Evolutionary conservation across 2,888 invertebrate genomes (phyloP), one percentile per base, ranked within the genome.

Genomic region (Archips xylosteana): DNA sequence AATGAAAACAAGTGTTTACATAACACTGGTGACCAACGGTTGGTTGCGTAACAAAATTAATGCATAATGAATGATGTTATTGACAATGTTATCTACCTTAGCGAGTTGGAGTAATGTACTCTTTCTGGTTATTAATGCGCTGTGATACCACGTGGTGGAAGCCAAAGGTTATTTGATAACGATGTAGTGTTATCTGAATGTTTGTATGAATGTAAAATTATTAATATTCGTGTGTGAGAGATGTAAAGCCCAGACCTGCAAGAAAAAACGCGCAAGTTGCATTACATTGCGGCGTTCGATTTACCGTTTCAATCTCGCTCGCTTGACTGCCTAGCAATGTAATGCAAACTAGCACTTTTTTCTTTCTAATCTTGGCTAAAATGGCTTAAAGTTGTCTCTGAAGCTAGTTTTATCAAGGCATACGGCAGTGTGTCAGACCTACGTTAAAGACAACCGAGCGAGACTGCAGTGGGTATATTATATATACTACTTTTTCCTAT

Each of bases 161-260:
- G 69, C 54, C 60, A 74, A 74, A 74, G 74, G 74, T 74, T 74
- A 74, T 74, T 69, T 65, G 74, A 74, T 74, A 74, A 45, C 61
- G 54, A 51, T 39, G 42, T 42, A 69, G 66, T 32, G 71, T 70
- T 74, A 63, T 64, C 65, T 74, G 49, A 60, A 59, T 74, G 51
- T 49, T 63, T 45, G 67, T 54, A 68, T 36, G 45, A 63, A 39
- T 68, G 71, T 75, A 72, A 71, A 60, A 47, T 62, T 66, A 75
- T 71, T 64, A 75, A 72, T 75, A 69, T 64, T 42, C 42, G 8
- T 49, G 34, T 32, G 32, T n/a, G 47, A 47, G 32, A 45, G 34
- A 23, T 23, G 23, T 23, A 23, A 23, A 23, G 23, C 1, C 23
- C 23, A 23, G 23, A 23, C 23, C 23, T 23, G 23, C 23, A 23